Conservation (phyloP, 2,888 invertebrate species). For the Drosophila fulvimacula region DNA sequence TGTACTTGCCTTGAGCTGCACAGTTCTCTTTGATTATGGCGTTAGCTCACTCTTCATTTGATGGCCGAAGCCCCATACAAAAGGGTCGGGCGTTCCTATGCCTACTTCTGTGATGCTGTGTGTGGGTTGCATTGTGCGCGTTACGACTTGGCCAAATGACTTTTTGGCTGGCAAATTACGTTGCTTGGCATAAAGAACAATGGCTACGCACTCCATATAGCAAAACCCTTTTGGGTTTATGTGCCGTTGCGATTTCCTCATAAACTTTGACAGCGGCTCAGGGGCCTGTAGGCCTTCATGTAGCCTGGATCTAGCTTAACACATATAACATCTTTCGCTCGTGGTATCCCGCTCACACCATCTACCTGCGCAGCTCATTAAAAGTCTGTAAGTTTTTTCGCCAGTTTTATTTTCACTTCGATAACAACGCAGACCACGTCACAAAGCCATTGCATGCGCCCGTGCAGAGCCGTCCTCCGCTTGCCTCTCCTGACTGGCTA, state of each 20-base stretch:
- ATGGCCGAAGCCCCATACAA: constrained; percentile 16
- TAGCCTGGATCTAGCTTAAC: constrained; percentile 8
- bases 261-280: constrained; percentile 33
- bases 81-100: constrained; percentile 32
- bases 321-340: neutral
- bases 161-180: constrained; percentile 58
- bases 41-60: constrained; percentile 26
- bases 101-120: neutral
- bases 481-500: constrained; percentile 40
- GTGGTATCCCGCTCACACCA: constrained; percentile 38
- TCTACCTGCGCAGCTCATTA: constrained; percentile 63
- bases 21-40: constrained; percentile 60
- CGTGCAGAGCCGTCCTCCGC: constrained; percentile 12
- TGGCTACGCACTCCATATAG: constrained; percentile 34
- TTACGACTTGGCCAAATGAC: constrained; percentile 64
- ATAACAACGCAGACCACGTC: constrained; percentile 59
- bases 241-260: constrained; percentile 36
- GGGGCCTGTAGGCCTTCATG: constrained; percentile 13
- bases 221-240: constrained; percentile 31
- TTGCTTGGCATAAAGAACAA: constrained; percentile 46
- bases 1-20: constrained; percentile 57
- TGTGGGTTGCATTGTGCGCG: constrained; percentile 58
- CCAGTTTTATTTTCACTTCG: constrained; percentile 43
- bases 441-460: constrained; percentile 39
- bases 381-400: constrained; percentile 60